Evolutionary conservation across 2,888 invertebrate genomes (phyloP), one percentile per base, ranked within the genome.

Genomic region (Acrobasis repandana): DNA sequence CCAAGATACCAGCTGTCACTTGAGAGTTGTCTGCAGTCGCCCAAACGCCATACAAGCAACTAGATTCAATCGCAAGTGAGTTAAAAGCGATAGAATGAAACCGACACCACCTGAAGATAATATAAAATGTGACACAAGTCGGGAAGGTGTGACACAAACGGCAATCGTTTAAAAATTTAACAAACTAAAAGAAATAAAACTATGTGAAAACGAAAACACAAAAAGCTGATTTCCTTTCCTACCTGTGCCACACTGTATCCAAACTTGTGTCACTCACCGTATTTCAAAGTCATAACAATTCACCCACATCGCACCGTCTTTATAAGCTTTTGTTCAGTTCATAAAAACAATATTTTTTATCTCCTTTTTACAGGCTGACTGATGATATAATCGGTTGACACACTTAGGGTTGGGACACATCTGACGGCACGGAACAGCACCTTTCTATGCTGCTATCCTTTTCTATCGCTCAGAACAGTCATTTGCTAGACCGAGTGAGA

Each of bases 231-330:
- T 73, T 78, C 86, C 88, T 88, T 90, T 89, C 92, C 92, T 92
- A 90, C 90, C 92, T 90, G 92, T 93, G 93, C 89, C 93, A 93
- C 93, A 86, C 86, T 73, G 71, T 77, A 80, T 86, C 92, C 92
- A 87, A 87, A 90, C 88, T 89, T 90, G 90, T 91, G 93, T 88
- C 93, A 93, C 93, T 93, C 87, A 93, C 93, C 62, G 63, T 61
- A 64, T 65, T 67, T 67, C 63, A 28, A 28, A 28, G 28, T 28
- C 28, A 62, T 66, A 71, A 71, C 68, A 70, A 69, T 67, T 72
- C 70, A 74, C 74, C 70, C 67, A 65, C 56, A 70, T 69, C 56
- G 74, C 75, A 72, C 72, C 70, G 66, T 10, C 52, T 52, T 16
- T 36, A 16, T 54, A 54, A 18, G 16, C 38, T 38, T 10, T 18